Evolutionary conservation across 2,888 invertebrate species (phyloP), one percentile per base, ranked within the genome.

Genomic region (Ornithoptera priamus): DNA sequence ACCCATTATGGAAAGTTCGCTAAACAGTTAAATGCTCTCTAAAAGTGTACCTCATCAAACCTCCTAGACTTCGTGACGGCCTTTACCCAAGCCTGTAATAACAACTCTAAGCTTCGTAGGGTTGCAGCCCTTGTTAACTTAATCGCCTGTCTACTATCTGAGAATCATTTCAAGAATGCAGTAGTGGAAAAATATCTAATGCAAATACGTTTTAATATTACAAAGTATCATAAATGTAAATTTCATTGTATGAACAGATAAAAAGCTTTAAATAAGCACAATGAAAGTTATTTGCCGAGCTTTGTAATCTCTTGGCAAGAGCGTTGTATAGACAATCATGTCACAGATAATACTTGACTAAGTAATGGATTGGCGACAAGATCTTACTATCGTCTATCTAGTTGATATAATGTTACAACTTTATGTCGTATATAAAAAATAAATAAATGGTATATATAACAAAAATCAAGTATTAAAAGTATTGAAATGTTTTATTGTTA

Each of bases 1-100:
- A 80, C 80, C 82, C 80, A 86, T 87, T 85, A 86, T 80, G 76
- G 80, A 70, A 67, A 70, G 76, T 81, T 77, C 76, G 78, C 79
- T 81, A 80, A 82, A 81, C 73, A 78, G 74, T 79, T 70, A 67
- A 70, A 20, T 53, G 57, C 70, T 36, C 53, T 46, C 61, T 67
- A 63, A 67, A 63, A 20, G 59, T 59, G 46, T 65, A 65, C 50
- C 60, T 67, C 61, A 60, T 67, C 39, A 67, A 60, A 64, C 24
- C 20, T 59, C 18, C 60, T 64, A 57, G 64, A 67, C 30, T 56
- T 71, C 70, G 67, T 71, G 70, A 67, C 65, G 70, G 65, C 70
- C 53, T 59, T 30, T 67, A 57, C 62, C 65, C 57, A 65, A 65
- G 58, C 61, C 42, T 15, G 50, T 59, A 62, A 68, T 66, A 60